A percentile compares a stretch with the other conserved stretches of the same genome.
These are phyloP conservation scores for Apus apus DNA, from an alignment of 2,113 vertebrate species.

Conservation along the genomic window DNA sequence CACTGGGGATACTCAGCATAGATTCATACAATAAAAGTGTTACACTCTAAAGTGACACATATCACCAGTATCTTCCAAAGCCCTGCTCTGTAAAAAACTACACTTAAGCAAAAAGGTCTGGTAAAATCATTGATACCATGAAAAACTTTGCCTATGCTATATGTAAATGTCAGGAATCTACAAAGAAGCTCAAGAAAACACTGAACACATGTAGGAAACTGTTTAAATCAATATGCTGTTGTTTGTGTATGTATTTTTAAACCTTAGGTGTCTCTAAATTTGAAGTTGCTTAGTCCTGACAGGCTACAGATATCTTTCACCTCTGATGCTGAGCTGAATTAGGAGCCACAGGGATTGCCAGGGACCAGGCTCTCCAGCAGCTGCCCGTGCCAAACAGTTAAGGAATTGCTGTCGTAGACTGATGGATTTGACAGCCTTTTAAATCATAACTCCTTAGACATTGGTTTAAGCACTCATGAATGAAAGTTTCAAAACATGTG, in stretches of 20 bases:
- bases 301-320: neutral
- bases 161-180: neutral
- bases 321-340: neutral
- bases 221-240: neutral
- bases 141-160: neutral
- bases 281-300: neutral
- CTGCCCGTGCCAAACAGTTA: fast-evolving
- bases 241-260: neutral
- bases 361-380: neutral
- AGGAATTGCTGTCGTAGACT: neutral
- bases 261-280: neutral
- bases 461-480: neutral
- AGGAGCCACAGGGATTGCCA: neutral
- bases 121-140: neutral
- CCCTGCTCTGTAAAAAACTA: neutral
- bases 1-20: neutral
- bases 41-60: neutral
- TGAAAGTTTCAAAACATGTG: neutral
- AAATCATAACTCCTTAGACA: neutral
- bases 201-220: neutral
- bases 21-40: neutral
- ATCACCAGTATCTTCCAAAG: neutral
- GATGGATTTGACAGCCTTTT: neutral
- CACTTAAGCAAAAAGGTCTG: neutral
- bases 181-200: neutral